Evolutionary conservation across 1,140 invertebrate species (phyloP), one percentile per base, ranked within the genome.

Genomic region (Lepidotrigona ventralis): DNA sequence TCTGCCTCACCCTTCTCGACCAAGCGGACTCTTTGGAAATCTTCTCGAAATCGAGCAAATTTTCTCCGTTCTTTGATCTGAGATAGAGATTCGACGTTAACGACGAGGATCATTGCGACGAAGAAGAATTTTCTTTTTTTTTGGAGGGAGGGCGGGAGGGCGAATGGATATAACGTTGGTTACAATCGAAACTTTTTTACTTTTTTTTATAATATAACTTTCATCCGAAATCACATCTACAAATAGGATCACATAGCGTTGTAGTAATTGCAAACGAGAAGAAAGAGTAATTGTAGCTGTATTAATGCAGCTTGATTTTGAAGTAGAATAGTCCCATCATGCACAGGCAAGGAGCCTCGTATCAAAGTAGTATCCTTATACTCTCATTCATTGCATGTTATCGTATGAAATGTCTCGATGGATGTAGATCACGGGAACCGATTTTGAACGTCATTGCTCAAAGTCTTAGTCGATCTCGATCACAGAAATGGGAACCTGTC

Each of bases 401-500:
- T 39, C 39, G 6, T 3, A 46, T 8, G 39, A 46, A 46, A 46
- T 46, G 6, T 46, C 39, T 46, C 39, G 39, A 46, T 46, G 8
- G 0, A 8, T 8, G 8, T 8, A 46, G 39, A 46, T 46, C 39
- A 46, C 39, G 39, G 39, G 39, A 46, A 46, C 39, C 6, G 39
- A 46, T 46, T 8, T 46, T 46, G 39, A 46, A 8, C 8, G 39
- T 46, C 39, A 46, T 46, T 46, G 39, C 8, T 46, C 39, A 46
- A 46, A 46, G 39, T 46, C 39, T 9, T 23, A 26, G 33, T 69
- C 68, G 33, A 39, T 21, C 21, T 26, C 70, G 39, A 54, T 51
- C 70, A 1, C 70, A 26, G 15, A 17, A 26, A n/a, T 2, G 21
- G 51, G 58, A 54, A 66, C 23, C 79, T 75, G 79, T 81, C 79